phyloP scores from a whole-genome alignment of 2,888 invertebrate species.

The Branchipolynoe longqiensis region DNA sequence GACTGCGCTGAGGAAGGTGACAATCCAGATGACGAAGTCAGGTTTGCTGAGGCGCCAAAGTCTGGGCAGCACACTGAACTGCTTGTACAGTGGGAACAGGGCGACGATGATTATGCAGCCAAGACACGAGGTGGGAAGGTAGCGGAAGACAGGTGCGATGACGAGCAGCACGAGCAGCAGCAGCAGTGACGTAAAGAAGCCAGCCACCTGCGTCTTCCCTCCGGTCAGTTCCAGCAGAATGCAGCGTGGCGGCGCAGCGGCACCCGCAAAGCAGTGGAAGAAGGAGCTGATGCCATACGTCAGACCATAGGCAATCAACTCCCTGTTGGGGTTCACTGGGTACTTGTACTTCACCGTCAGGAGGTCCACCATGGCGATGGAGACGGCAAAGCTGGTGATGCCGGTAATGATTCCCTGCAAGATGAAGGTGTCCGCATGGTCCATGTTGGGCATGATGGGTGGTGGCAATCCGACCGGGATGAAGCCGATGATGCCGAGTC shows the following conservation, averaged over 20 bases:
- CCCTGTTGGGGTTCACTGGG: conserved; percentile 68
- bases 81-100: conserved; percentile 84
- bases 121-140: conserved; percentile 79
- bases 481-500: conserved; percentile 59
- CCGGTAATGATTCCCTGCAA: conserved; percentile 60
- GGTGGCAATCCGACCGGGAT: conserved; percentile 77
- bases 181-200: conserved; percentile 75
- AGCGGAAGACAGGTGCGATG: conserved; percentile 76
- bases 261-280: conserved; percentile 82
- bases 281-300: conserved; percentile 80
- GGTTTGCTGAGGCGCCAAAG: conserved; percentile 90
- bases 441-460: conserved; percentile 75
- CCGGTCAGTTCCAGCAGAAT: conserved; percentile 79
- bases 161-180: conserved; percentile 77
- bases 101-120: conserved; percentile 82
- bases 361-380: conserved; percentile 64
- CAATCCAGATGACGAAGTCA: conserved; percentile 86
- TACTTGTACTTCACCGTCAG: conserved; percentile 69
- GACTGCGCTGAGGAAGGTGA: conserved; percentile 74
- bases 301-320: conserved; percentile 82
- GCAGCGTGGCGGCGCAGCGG: conserved; percentile 80
- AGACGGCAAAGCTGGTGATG: conserved; percentile 10
- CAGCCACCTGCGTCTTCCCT: conserved; percentile 74
- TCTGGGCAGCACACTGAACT: conserved; percentile 86
- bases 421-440: conserved; percentile 44